Base-by-base conservation (phyloP, 2,888 invertebrate genomes). In the Rotaria socialis region DNA sequence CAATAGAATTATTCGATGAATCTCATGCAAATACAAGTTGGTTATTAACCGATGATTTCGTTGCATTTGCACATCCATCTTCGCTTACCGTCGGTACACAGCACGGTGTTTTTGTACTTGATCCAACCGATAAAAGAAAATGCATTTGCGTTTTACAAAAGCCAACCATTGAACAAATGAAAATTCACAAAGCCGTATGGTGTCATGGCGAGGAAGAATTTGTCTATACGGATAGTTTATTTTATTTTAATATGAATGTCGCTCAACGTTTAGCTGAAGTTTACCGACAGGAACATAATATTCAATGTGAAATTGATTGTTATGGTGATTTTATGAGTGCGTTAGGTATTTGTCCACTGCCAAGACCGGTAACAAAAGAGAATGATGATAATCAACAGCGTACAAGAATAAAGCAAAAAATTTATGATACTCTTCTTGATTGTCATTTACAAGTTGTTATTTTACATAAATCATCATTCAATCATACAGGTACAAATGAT, bases 271-370 rank as follows among this genome's bases (percentile, higher is more conserved):
- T 92, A 52, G 87, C 91, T 5, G 86, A 89, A 6, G 90, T 91
- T 87, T 90, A 90, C 86, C 87, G 88, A 55, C 87, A 88, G 85
- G 52, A 85, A 10, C n/a, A 35, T 11, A 88, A 90, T 85, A 86
- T 92, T 22, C 88, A 88, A 16, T 90, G 91, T 89, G 92, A 92
- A 89, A 90, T 92, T 85, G 91, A 92, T 89, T 91, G 91, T 19
- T 92, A 92, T 89, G 91, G 91, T 2, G 92, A 92, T 88, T 92
- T 92, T 88, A 89, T 92, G 24, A 92, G 91, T 85, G 90, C 91
- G 6, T 89, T 92, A 2, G 92, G 92, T 22, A 87, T 88, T 16
- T 85, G 88, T 22, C 91, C 8, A 89, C 35, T 67, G 35, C 35
- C 67, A 19, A 16, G 67, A 19, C 43, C 47, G 47, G 24, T 47